Evolutionary conservation across 2,797 vertebrate species (phyloP), one percentile per base, ranked within the genome.

Genomic region (Enteromius mattozi): DNA sequence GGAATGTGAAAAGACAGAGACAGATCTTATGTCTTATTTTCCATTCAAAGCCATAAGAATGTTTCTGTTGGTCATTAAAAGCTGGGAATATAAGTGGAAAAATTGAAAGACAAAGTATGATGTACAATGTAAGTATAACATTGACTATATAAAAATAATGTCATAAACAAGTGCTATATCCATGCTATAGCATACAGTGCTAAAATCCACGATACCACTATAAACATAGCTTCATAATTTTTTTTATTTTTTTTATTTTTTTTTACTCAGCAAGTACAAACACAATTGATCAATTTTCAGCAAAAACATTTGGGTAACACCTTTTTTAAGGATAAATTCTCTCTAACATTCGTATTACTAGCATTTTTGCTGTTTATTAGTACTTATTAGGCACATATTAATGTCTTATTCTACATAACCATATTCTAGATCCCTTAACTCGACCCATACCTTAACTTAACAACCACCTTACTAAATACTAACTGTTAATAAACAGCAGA

Each of bases 1-100:
- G 56, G 56, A 82, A 81, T 72, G 80, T 47, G 40, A 72, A 61
- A 21, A 85, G 45, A 45, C 42, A 27, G n/a, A 54, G 37, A 78
- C 13, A 40, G 61, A 80, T n/a, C n/a, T 49, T 40, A 37, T 80
- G 61, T n/a, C 37, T 59, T 30, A 83, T n/a, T 72, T 81, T 81
- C 54, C 16, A 69, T 59, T 68, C 61, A 56, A 77, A 63, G 27
- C 19, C n/a, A 24, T 66, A 45, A 68, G 61, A 68, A 77, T 9
- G 61, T 51, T 37, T 68, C 37, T 80, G 68, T 65, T 61, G 79
- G 65, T 63, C 6, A 71, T 86, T 82, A 85, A 21, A 51, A 35
- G 45, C 27, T n/a, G 12, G 17, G 75, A 85, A 66, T 69, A 47
- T 45, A 80, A 76, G 12, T 40, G 13, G 9, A n/a, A 30, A 68